Evolutionary conservation across 2,888 invertebrate genomes (phyloP), one percentile per base, ranked within the genome.

Genomic region (Anthoptus insignis): DNA sequence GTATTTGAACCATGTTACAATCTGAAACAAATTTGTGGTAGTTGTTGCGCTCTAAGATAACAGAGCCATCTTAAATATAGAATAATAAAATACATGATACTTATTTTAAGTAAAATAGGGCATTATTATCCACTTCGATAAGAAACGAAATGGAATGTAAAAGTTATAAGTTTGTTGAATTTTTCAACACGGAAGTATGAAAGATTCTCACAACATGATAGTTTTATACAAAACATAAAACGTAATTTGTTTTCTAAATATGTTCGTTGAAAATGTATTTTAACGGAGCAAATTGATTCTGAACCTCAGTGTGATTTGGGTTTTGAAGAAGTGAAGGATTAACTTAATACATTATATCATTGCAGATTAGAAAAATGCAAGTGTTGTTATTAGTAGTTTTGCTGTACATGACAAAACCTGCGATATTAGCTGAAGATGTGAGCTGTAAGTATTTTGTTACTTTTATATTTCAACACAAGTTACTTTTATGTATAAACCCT

Each of bases 221-320:
- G 74, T 72, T 77, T 77, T 77, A 75, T 74, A 72, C 69, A 65
- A 64, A 57, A 61, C 61, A 61, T 27, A 61, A 61, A 54, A 19
- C 76, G 76, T 65, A 70, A 67, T 60, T 72, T 87, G 88, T 89
- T 90, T 89, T 79, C 77, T 78, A 87, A 91, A 91, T 87, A 89
- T 78, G 79, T 68, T 54, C 64, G 73, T 66, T 42, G 66, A 72
- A 83, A 81, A 69, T 73, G 86, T 91, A 91, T 90, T 89, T 88
- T 24, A 82, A 83, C 78, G 64, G 72, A 56, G 72, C 29, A 45
- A 68, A 65, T 56, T 45, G 37, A 39, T 42, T 45, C 54, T 65
- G 64, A 42, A 32, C 45, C 37, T 54, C 73, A 74, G 75, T 74
- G 64, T 29, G 42, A 32, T 60, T 65, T 50, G 64, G 54, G 45